Conservation (phyloP, 2,113 vertebrate species). For the Camelus bactrianus region DNA sequence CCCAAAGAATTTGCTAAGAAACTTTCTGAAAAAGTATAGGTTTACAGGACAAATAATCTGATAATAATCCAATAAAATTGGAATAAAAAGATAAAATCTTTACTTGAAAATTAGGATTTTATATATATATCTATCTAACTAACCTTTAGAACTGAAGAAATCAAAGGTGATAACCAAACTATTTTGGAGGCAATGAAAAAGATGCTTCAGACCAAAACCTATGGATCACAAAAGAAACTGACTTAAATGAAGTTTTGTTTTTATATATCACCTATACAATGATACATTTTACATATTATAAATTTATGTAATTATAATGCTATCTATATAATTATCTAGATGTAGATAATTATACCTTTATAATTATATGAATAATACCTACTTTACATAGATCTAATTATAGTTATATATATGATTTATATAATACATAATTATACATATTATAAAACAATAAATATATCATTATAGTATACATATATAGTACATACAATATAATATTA, state of each 20-base stretch:
- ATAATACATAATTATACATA: not conserved
- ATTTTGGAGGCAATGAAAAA: not conserved
- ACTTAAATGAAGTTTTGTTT: not conserved
- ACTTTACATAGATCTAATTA: too few species aligned
- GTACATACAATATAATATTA: not conserved
- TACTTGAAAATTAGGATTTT: not conserved
- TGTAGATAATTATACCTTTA: not conserved
- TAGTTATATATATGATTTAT: not conserved
- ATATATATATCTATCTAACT: not conserved
- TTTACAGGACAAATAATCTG: not conserved
- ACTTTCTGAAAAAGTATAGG: not conserved
- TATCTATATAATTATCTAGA: not conserved
- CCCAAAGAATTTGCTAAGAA: not conserved
- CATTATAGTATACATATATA: not conserved
- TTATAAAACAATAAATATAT: not conserved
- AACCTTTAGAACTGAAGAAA: not conserved
- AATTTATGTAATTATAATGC: not conserved
- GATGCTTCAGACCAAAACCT: not conserved
- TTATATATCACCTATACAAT: not conserved
- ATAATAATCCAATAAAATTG: not conserved
- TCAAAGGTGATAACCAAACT: not conserved
- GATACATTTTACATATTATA: not conserved
- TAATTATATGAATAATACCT: not conserved
- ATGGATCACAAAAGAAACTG: not conserved
- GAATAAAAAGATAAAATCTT: constrained; percentile 1